phyloP scores from a whole-genome alignment of 2,888 invertebrate genomes.

The Choreutis nemorana region DNA sequence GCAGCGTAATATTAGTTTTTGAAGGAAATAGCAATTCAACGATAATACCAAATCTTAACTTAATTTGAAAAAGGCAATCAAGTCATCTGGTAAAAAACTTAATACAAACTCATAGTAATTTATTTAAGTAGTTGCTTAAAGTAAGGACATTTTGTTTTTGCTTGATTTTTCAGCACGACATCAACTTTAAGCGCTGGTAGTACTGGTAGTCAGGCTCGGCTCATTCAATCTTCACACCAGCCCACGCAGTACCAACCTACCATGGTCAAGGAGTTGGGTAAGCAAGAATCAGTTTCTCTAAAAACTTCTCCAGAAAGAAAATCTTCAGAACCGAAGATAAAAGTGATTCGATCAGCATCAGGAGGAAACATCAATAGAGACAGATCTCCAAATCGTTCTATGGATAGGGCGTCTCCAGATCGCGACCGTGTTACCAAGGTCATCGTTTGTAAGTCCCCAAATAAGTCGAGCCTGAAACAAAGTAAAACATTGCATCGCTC shows the following conservation, averaged over 20 bases:
- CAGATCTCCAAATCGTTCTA: conserved; percentile 42
- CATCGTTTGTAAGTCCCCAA: conserved; percentile 59
- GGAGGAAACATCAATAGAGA: conserved; percentile 56
- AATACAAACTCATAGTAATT: too few relatives aligned
- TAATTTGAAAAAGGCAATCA: too few relatives aligned
- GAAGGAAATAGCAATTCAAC: too few relatives aligned
- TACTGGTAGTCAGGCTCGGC: conserved; percentile 90
- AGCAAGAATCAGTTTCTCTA: conserved; percentile 65
- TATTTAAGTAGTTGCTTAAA: too few relatives aligned
- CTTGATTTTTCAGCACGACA: conserved; percentile 83
- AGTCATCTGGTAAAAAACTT: too few relatives aligned
- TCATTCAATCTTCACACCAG: conserved; percentile 93
- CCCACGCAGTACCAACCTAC: conserved; percentile 92
- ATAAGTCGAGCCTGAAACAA: conserved; percentile 54
- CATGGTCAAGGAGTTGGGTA: conserved; percentile 89
- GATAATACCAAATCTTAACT: too few relatives aligned
- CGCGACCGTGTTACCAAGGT: conserved; percentile 57
- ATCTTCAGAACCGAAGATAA: conserved; percentile 41
- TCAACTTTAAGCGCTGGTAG: conserved; percentile 94
- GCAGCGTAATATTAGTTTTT: too few relatives aligned
- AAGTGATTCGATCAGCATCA: conserved; percentile 64
- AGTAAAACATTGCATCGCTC: conserved; percentile 50
- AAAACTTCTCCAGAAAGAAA: conserved; percentile 61
- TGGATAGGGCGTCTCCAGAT: conserved; percentile 37
- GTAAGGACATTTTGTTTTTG: not conserved